Base-by-base conservation (phyloP, 2,797 vertebrate species). In the Gadopsis marmoratus region DNA sequence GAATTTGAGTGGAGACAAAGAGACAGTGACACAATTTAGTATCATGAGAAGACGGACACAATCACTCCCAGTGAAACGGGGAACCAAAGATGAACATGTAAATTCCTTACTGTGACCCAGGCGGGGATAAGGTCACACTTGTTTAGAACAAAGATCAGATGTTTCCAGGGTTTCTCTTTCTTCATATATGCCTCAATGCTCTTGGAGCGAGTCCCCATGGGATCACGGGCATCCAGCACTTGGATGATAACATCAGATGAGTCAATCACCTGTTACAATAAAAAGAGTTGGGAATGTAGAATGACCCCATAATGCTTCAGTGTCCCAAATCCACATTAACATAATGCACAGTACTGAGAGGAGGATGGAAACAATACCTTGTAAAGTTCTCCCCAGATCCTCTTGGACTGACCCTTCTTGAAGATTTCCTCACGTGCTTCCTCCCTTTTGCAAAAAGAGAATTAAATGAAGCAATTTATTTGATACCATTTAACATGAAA, bases 301-400 rank as follows among this genome's bases (percentile, higher is more conserved):
- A 64, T 37, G 13, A 54, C 29, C 29, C 16, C 1, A 3, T 4
- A 56, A 23, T 23, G 19, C 19, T 51, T 33, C 41, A n/a, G 23
- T 48, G 23, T 47, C 53, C 3, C 13, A 33, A 16, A 16, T 16
- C 5, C 9, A 47, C n/a, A 65, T 47, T 39, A 35, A 5, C 29
- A 68, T 23, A 35, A 23, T 8, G 11, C 23, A 75, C 7, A 14
- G 3, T 2, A 29, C n/a, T 62, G 35, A 61, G 7, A 35, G 1
- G 2, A 56, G 13, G 12, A 55, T 29, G 39, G n/a, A 63, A 61
- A 37, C 0, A 0, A 58, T 88, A 99, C 98, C 97, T 99, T 99
- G 88, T 99, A 99, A 33, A 99, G 97, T 79, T 99, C 98, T 53
- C 98, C 98, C 98, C 98, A 99, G 91, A 99, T 99, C 92, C 98